Base-by-base conservation (phyloP, 2,113 vertebrate species). In the Cisticola juncidis region DNA sequence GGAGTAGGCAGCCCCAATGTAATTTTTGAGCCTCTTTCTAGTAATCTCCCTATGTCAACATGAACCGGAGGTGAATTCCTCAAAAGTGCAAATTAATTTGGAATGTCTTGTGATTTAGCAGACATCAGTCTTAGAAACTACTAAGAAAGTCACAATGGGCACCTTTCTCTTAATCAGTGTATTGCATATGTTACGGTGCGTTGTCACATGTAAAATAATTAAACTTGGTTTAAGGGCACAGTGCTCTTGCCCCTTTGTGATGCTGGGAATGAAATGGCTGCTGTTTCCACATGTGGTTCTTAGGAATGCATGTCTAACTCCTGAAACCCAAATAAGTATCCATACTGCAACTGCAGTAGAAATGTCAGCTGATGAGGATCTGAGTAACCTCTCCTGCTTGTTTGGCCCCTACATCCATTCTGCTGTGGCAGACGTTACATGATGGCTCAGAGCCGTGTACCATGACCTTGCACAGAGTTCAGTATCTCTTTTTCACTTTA, bases 401-500 rank as follows among this genome's bases (percentile, higher is more conserved):
- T 53, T 80, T 5, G 5, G 53, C 38, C 7, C 5, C 26, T 0
- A 3, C 68, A 22, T 84, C 54, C 1, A 0, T 65, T 57, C 26
- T 19, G 0, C 42, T 3, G 1, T 17, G 17, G n/a, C 72, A 48
- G 28, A 22, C 40, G 25, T 73, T 62, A 19, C 13, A 38, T 11
- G 45, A 17, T 36, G 19, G 38, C 60, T 51, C 0, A 6, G 36
- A 60, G 48, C 28, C 31, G 29, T 1, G 1, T 45, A 5, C 48
- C 0, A 0, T 38, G 76, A 56, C 47, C 36, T 29, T 47, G 29
- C 26, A 18, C 3, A 1, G 33, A 23, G 12, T 38, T 76, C 24
- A 44, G 2, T 12, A 47, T 11, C n/a, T 36, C 29, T 45, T 57
- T n/a, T 58, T 64, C 6, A 3, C 19, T 83, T 31, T 28, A 51